Percentiles rank a stretch among this genome's conserved stretches.
phyloP scores from a whole-genome alignment of 2,888 invertebrate genomes.

The Drosophila subquinaria region DNA sequence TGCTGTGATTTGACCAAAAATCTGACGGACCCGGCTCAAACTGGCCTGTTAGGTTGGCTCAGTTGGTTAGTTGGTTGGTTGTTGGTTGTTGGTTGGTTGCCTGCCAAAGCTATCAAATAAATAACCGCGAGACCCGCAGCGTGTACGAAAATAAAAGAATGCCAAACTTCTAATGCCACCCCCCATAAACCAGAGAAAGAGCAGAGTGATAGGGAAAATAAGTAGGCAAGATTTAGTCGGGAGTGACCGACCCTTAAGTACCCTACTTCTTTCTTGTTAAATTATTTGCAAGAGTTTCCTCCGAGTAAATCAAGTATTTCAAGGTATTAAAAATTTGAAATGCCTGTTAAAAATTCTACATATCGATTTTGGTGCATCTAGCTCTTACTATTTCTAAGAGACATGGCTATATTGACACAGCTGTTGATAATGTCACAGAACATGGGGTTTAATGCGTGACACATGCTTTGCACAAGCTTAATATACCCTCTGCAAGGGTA shows the following conservation, averaged over 20 bases:
- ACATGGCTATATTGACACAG: too few species aligned
- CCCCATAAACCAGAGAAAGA: constrained; percentile 25
- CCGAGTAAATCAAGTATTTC: too few species aligned
- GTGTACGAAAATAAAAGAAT: constrained; percentile 62
- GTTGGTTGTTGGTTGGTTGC: constrained; percentile 31
- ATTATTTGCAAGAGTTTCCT: too few species aligned
- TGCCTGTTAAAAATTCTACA: too few species aligned
- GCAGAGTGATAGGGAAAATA: constrained; percentile 17
- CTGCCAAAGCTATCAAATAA: constrained; percentile 78
- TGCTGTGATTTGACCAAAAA: constrained; percentile 78
- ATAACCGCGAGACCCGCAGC: constrained; percentile 76
- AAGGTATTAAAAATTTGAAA: too few species aligned
- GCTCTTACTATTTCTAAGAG: too few species aligned
- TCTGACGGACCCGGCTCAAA: constrained; percentile 57
- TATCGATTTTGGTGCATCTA: too few species aligned
- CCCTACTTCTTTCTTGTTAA: too few species aligned
- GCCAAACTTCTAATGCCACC: constrained; percentile 64
- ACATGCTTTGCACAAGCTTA: background rate
- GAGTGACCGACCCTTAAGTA: too few species aligned
- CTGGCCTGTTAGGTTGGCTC: constrained; percentile 10
- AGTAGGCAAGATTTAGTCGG: background rate
- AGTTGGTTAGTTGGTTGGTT: constrained; percentile 29
- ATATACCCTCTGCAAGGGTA: background rate
- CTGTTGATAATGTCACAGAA: too few species aligned
- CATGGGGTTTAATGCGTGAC: too few species aligned